A percentile compares a stretch with the other conserved stretches of the same genome.
These are phyloP conservation scores for Schizopygopsis pylzovi DNA, from an alignment of 2,797 vertebrate genomes.

Conservation along the genomic window DNA sequence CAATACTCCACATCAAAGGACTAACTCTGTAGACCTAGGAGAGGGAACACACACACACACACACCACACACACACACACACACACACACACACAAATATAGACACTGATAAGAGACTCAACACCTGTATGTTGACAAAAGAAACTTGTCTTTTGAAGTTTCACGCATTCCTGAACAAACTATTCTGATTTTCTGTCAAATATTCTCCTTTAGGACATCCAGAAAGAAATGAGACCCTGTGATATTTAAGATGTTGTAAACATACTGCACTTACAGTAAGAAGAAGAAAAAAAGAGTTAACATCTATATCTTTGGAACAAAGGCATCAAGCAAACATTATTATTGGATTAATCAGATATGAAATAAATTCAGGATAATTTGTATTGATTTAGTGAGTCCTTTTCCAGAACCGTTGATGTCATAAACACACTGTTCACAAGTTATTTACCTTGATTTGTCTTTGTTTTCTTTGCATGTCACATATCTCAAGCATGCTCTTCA, in stretches of 20 bases:
- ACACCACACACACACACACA: too few relatives aligned
- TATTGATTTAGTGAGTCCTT: not conserved
- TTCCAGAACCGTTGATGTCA: too few relatives aligned
- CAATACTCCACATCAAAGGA: not conserved
- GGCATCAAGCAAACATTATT: not conserved
- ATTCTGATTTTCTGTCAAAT: not conserved
- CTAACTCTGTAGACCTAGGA: not conserved
- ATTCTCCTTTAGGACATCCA: not conserved
- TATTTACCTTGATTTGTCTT: too few relatives aligned
- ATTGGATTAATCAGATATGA: not conserved
- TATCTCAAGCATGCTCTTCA: not conserved
- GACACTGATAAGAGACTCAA: not conserved
- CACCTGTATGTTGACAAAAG: not conserved
- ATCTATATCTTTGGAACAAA: not conserved
- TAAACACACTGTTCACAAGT: not conserved
- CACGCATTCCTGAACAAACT: not conserved
- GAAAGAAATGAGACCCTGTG: not conserved
- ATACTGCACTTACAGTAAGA: not conserved
- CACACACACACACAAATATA: not conserved
- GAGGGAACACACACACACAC: not conserved
- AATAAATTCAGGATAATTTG: not conserved
- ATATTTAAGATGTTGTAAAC: not conserved
- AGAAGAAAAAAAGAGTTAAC: too few relatives aligned
- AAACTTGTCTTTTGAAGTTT: not conserved
- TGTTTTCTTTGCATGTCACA: not conserved